Conservation (phyloP, 2,888 invertebrate genomes). For the Drosophila monieri region DNA sequence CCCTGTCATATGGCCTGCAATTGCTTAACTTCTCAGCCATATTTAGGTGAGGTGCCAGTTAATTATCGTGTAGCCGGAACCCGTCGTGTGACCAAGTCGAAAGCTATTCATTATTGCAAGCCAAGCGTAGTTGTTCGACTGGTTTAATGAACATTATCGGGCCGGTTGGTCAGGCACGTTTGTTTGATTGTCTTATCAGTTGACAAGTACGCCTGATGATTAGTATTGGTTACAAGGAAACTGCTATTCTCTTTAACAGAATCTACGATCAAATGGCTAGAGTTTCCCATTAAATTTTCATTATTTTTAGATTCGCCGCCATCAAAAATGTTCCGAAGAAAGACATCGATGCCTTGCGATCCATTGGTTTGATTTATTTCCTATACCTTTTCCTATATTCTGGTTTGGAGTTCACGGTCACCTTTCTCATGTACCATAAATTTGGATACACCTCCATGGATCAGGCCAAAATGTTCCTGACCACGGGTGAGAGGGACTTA, state of each 20-base stretch:
- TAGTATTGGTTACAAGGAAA: constrained; percentile 20
- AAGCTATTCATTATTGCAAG: constrained; percentile 7
- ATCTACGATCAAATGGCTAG: not conserved
- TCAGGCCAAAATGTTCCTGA: constrained; percentile 98
- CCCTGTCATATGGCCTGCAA: constrained; percentile 87
- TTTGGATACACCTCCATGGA: constrained; percentile 97
- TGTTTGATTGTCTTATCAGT: constrained; percentile 54
- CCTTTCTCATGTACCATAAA: constrained; percentile 96
- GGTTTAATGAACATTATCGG: constrained; percentile 11
- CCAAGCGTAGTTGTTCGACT: constrained; percentile 13
- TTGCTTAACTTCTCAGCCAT: constrained; percentile 88
- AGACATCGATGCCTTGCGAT: constrained; percentile 88
- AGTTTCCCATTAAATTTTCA: constrained; percentile 7
- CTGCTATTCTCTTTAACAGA: constrained; percentile 4
- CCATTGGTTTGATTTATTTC: constrained; percentile 92
- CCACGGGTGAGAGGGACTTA: constrained; percentile 88
- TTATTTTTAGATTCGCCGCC: constrained; percentile 86
- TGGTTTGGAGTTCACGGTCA: constrained; percentile 98
- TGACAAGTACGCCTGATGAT: constrained; percentile 10
- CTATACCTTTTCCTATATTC: constrained; percentile 97
- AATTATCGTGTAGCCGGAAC: constrained; percentile 77
- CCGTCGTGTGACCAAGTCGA: constrained; percentile 34
- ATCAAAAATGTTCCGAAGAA: constrained; percentile 87
- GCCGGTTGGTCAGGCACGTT: constrained; percentile 34
- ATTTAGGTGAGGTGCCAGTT: constrained; percentile 76